Percentiles rank a stretch among this genome's conserved stretches.
Evolutionary conservation across 92 coral and sea anemone species (phyloP).

Genomic region (Chrysogorgia sp.): DNA sequence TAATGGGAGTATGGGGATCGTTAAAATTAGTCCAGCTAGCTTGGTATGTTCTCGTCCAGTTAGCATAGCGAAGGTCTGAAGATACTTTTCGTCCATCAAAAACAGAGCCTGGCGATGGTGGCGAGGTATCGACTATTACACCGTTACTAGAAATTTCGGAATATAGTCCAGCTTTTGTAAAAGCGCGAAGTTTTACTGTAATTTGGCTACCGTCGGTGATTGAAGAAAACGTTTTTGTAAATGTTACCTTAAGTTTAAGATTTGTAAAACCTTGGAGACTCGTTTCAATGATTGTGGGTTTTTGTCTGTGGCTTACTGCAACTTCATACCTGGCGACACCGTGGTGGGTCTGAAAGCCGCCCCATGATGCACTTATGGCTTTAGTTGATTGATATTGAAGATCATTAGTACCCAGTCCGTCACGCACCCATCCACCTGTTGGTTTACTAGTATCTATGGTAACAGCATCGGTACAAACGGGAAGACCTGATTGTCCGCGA

Average conservation of each 20-base stretch:
- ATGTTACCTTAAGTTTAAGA: slow-evolving; percentile 66
- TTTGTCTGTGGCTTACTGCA: slow-evolving; percentile 70
- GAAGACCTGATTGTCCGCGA: slow-evolving; percentile 57
- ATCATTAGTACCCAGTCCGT: slow-evolving; percentile 80
- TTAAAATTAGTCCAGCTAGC: slow-evolving; percentile 86
- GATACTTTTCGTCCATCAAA: slow-evolving; percentile 69
- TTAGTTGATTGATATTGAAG: slow-evolving; percentile 79
- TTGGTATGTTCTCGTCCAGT: slow-evolving; percentile 77
- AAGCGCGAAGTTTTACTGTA: slow-evolving; percentile 68
- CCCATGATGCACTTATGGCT: slow-evolving; percentile 84
- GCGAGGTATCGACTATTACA: slow-evolving; percentile 72
- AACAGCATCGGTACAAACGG: slow-evolving; percentile 71
- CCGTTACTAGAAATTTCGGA: slow-evolving; percentile 84
- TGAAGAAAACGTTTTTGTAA: slow-evolving; percentile 62
- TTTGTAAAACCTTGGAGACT: slow-evolving; percentile 63
- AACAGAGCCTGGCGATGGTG: slow-evolving; percentile 69
- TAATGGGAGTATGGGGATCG: slow-evolving; percentile 82
- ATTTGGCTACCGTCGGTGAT: slow-evolving; percentile 70
- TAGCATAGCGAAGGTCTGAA: slow-evolving; percentile 72
- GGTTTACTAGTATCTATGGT: slow-evolving; percentile 85
- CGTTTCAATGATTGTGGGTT: slow-evolving; percentile 37
- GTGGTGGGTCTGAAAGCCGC: slow-evolving; percentile 77
- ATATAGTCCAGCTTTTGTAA: slow-evolving; percentile 87
- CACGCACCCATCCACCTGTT: slow-evolving; percentile 86
- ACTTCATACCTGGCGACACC: slow-evolving; percentile 83